Evolutionary conservation across 35 echinoderm and acorn worm species (phyloP).

Genomic region (Heliocidaris tuberculata): DNA sequence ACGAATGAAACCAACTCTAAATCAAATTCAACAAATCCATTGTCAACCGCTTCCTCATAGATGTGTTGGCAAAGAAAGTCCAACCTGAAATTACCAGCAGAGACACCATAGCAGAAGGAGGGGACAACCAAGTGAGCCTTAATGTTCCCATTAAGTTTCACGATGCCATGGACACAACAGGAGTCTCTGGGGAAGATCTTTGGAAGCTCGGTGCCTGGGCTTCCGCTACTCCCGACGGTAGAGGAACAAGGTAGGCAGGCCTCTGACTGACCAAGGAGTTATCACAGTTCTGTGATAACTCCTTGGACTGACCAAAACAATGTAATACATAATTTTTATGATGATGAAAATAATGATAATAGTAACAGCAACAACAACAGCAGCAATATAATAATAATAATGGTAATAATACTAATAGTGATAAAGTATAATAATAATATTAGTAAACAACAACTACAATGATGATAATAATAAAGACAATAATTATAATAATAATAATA

Average conservation of each 20-base stretch:
- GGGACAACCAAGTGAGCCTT: conserved; percentile 42
- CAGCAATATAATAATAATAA: no score
- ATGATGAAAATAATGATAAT: no score
- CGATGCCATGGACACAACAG: conserved; percentile 55
- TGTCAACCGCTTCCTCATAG: background rate
- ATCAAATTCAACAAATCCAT: background rate
- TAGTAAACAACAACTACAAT: no score
- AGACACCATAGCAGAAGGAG: conserved; percentile 42
- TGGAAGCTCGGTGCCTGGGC: conserved; percentile 75
- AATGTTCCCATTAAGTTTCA: conserved; percentile 56
- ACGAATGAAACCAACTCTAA: background rate
- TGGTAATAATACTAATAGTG: no score
- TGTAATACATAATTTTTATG: background rate
- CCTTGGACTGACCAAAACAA: background rate
- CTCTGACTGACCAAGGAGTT: background rate
- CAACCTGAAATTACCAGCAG: background rate
- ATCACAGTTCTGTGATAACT: no score
- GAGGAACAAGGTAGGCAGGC: conserved; percentile 5
- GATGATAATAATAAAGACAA: no score
- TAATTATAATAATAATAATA: no score
- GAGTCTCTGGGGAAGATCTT: conserved; percentile 65
- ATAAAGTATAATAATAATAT: no score
- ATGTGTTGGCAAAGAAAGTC: conserved; percentile 1
- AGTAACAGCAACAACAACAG: no score
- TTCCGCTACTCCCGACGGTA: conserved; percentile 61